Evolutionary conservation across 2,797 vertebrate species (phyloP), one percentile per base, ranked within the genome.

Genomic region (Toxotes lorentzi): DNA sequence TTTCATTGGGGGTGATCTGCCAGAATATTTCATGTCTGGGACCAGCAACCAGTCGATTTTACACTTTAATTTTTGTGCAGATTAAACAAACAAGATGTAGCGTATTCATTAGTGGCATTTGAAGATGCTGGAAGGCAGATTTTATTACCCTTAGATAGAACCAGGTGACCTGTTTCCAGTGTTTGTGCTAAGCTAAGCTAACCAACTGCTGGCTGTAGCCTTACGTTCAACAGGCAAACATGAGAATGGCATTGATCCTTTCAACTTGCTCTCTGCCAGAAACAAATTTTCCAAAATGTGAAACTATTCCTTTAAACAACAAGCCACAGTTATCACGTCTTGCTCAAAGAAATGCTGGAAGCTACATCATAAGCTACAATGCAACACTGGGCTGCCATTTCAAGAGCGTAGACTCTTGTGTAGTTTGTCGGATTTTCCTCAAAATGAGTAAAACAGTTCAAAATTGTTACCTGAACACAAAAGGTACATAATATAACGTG

Each of bases 231-330:
- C 0, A 12, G 13, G 47, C 38, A 21, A 13, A 43, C 12, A 34
- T 5, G 7, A 65, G 9, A 19, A 12, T 35, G 9, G 2, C 53
- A 27, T 61, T 30, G 30, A 32, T 24, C 23, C 23, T 78, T 19
- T 54, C 0, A 50, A 48, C 21, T 50, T 34, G 19, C 13, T 62
- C 7, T 35, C 17, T 1, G 4, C 7, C 11, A 50, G 11, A 47
- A 23, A 7, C 1, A 0, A 8, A 63, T 61, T 50, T 81, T 47
- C 59, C 7, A 76, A 80, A 73, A 66, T 72, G 65, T 72, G 57
- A 72, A 76, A 78, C 59, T 38, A 10, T 59, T 83, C 30, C 27
- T 82, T 82, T 35, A 43, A 84, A 84, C 56, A 76, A 62, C 5
- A 51, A 67, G 11, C 32, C 67, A 75, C 24, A 63, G 30, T 62